Evolutionary conservation across 1,140 invertebrate genomes (phyloP).

Genomic region (Macrotrachela quadricornifera): DNA sequence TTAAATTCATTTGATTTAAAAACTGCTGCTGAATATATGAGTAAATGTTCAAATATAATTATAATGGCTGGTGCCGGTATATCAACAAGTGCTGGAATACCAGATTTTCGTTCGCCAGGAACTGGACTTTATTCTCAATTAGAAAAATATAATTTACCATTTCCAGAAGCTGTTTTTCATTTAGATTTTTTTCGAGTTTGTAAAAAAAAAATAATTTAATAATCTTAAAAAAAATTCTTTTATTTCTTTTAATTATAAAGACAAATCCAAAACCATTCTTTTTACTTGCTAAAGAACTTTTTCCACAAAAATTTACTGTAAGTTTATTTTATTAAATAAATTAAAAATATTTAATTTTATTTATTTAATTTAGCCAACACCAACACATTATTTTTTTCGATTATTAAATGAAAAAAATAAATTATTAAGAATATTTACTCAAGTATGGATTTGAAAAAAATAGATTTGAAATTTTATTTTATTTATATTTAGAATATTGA

Average conservation of each 20-base stretch:
- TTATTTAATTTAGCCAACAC: slow-evolving; percentile 17
- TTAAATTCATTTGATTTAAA: neutral
- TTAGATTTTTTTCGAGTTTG: slow-evolving; percentile 34
- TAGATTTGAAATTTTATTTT: too few relatives aligned
- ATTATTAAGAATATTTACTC: slow-evolving; percentile 15
- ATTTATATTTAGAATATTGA: slow-evolving; percentile 34
- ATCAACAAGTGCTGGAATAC: slow-evolving; percentile 39
- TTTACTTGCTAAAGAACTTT: slow-evolving; percentile 28
- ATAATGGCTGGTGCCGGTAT: slow-evolving; percentile 82
- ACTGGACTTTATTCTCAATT: slow-evolving; percentile 77
- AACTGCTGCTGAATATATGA: slow-evolving; percentile 2
- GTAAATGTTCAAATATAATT: slow-evolving; percentile 57
- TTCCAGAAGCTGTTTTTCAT: slow-evolving; percentile 79
- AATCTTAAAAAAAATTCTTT: too few relatives aligned
- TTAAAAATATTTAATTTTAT: too few relatives aligned
- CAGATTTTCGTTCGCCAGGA: slow-evolving; percentile 53
- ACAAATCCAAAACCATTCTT: slow-evolving; percentile 29
- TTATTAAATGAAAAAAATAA: slow-evolving; percentile 25
- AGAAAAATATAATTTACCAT: slow-evolving; percentile 65
- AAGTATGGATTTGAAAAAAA: too few relatives aligned
- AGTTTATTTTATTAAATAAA: too few relatives aligned
- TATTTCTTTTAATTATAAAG: too few relatives aligned
- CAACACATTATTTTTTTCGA: slow-evolving; percentile 27
- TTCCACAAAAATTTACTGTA: slow-evolving; percentile 25
- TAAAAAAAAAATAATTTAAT: too few relatives aligned